phyloP scores from a whole-genome alignment of 2,888 invertebrate species.

The Thecocarcelia acutangulata region DNA sequence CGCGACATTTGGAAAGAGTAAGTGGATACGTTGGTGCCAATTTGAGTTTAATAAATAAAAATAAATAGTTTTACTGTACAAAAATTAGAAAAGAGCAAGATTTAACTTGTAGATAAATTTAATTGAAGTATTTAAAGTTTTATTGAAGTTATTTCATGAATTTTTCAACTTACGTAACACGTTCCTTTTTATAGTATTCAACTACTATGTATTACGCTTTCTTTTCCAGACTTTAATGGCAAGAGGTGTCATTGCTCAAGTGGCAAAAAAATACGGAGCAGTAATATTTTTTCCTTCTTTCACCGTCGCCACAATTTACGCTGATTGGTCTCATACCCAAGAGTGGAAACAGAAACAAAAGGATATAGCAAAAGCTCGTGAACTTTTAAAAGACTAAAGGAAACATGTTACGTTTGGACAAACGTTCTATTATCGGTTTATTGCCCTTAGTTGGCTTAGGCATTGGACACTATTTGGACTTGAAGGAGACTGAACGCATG shows the following conservation, averaged over 20 bases:
- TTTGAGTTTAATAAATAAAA: too few relatives aligned
- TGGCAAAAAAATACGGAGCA: slow-evolving; percentile 85
- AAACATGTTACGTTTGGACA: slow-evolving; percentile 83
- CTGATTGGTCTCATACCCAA: slow-evolving; percentile 88
- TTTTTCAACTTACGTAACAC: slow-evolving; percentile 4
- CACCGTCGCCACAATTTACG: slow-evolving; percentile 84
- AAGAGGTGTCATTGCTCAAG: slow-evolving; percentile 78
- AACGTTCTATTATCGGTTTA: slow-evolving; percentile 82
- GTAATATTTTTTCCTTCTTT: slow-evolving; percentile 87
- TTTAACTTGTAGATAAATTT: too few relatives aligned
- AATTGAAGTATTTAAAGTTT: too few relatives aligned
- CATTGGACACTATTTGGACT: slow-evolving; percentile 86
- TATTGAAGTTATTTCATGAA: too few relatives aligned
- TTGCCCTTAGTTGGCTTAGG: slow-evolving; percentile 84
- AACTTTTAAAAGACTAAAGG: slow-evolving; percentile 70
- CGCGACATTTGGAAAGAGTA: slow-evolving; percentile 40
- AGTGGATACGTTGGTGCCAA: not conserved
- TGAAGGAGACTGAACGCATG: slow-evolving; percentile 87
- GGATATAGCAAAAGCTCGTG: slow-evolving; percentile 70
- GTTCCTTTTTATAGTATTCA: not conserved
- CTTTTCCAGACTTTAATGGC: slow-evolving; percentile 73
- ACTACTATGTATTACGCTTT: not conserved
- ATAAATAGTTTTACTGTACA: too few relatives aligned
- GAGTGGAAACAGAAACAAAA: slow-evolving; percentile 85
- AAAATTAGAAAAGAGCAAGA: too few relatives aligned